These are phyloP conservation scores for Rhabditoides inermis DNA, from an alignment of 2,888 invertebrate species.

Conservation along the genomic window DNA sequence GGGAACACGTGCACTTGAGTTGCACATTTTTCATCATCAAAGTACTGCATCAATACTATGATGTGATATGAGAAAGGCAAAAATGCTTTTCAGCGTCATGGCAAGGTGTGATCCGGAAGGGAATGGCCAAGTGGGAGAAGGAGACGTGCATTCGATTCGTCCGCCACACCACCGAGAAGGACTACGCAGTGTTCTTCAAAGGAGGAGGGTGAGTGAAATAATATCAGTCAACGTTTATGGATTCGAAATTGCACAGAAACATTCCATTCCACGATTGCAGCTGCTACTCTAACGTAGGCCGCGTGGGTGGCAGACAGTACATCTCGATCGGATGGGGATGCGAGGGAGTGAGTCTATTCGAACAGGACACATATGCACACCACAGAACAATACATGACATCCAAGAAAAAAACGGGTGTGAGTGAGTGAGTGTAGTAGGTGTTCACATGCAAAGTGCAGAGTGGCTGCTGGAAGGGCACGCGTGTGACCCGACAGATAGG, in stretches of 20 bases:
- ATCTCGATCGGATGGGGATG: constrained; percentile 39
- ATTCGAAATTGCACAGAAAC: background rate
- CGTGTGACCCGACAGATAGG: too few species aligned
- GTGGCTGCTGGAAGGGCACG: too few species aligned
- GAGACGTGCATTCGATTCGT: constrained; percentile 35
- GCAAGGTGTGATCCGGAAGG: constrained; percentile 18
- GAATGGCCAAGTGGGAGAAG: constrained; percentile 30
- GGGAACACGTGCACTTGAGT: background rate
- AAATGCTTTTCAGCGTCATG: constrained; percentile 20
- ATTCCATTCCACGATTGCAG: constrained; percentile 9
- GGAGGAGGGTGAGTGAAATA: constrained; percentile 20
- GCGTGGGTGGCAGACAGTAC: constrained; percentile 33
- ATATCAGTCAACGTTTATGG: background rate
- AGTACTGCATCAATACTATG: too few species aligned
- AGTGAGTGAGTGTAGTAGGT: too few species aligned
- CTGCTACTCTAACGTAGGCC: constrained; percentile 39
- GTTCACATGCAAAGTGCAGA: too few species aligned
- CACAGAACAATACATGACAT: too few species aligned
- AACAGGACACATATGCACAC: background rate
- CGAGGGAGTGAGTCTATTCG: constrained; percentile 15
- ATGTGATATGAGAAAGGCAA: background rate
- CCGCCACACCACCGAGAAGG: constrained; percentile 12
- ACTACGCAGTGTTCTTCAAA: constrained; percentile 20
- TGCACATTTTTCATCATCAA: too few species aligned
- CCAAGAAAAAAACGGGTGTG: too few species aligned